Conservation (phyloP, 2,797 vertebrate species). For the Cossypha heuglini region DNA sequence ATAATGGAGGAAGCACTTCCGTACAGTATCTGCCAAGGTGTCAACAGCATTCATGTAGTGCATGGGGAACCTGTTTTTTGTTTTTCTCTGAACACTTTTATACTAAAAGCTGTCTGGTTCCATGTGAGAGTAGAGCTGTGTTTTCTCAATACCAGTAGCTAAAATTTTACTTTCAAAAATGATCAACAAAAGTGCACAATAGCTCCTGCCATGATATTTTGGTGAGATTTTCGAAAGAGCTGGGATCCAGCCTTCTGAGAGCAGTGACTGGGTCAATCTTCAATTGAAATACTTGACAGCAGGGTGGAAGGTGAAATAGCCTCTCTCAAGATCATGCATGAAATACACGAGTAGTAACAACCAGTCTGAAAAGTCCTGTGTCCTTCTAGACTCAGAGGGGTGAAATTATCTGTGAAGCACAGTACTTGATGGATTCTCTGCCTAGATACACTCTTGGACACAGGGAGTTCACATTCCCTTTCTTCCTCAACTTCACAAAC, state of each 20-base stretch:
- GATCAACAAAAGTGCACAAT: neutral
- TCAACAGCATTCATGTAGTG: neutral
- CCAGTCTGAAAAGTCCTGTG: neutral
- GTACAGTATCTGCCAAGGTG: neutral
- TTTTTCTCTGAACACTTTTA: neutral
- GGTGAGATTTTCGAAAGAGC: neutral
- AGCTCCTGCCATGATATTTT: neutral
- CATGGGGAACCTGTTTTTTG: neutral
- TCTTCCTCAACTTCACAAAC: neutral
- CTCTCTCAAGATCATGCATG: neutral
- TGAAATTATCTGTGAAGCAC: neutral
- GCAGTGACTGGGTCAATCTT: neutral
- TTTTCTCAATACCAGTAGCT: neutral
- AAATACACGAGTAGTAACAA: neutral
- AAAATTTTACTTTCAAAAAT: neutral
- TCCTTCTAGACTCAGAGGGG: neutral
- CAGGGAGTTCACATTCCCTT: neutral
- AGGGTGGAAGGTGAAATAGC: neutral
- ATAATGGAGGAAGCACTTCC: neutral
- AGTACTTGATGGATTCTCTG: neutral
- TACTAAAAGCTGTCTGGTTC: neutral
- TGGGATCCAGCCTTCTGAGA: neutral
- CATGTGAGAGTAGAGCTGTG: neutral
- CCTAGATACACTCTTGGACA: neutral
- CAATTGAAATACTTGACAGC: neutral